Base-by-base conservation (phyloP, 2,888 invertebrate genomes). In the Entomobrya proxima region DNA sequence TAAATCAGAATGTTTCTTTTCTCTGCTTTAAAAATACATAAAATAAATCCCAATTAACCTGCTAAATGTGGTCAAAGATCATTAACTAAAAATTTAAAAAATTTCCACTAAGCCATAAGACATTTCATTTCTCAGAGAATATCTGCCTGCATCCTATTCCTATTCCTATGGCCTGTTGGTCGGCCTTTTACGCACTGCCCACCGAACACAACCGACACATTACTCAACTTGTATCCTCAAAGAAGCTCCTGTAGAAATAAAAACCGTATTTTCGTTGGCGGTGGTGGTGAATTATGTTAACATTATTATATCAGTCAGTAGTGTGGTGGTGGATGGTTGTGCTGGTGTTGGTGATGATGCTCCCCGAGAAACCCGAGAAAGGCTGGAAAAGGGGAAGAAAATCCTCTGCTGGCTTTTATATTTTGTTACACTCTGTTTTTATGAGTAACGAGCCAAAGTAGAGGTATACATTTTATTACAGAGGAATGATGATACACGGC, bases 131-230 rank as follows among this genome's bases (percentile, higher is more conserved):
- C n/a, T n/a, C n/a, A n/a, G n/a, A n/a, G n/a, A n/a, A n/a, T n/a
- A n/a, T n/a, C n/a, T n/a, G n/a, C n/a, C n/a, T n/a, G n/a, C n/a
- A n/a, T n/a, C n/a, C n/a, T n/a, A n/a, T n/a, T n/a, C n/a, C n/a
- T n/a, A n/a, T n/a, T n/a, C n/a, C n/a, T n/a, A n/a, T n/a, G n/a
- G n/a, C n/a, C n/a, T n/a, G n/a, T 72, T 47, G 32, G 64, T 81
- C 74, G 81, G 44, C 58, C 40, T 18, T 21, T n/a, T 44, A 81
- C 80, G 81, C 74, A 75, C 47, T 50, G 30, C 27, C 74, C 30
- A 24, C 81, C 81, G 81, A 81, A 50, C 50, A 47, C 35, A 44
- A 81, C 81, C 81, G 81, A 81, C 81, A 74, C 47, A 37, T n/a
- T 2, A 15, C 11, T 13, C 11, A 15, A 47, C 7, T 15, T 15